Percentiles rank a stretch among this genome's conserved stretches.
Evolutionary conservation across 2,797 vertebrate genomes (phyloP).

Genomic region (Parauchenoglanis ngamensis): DNA sequence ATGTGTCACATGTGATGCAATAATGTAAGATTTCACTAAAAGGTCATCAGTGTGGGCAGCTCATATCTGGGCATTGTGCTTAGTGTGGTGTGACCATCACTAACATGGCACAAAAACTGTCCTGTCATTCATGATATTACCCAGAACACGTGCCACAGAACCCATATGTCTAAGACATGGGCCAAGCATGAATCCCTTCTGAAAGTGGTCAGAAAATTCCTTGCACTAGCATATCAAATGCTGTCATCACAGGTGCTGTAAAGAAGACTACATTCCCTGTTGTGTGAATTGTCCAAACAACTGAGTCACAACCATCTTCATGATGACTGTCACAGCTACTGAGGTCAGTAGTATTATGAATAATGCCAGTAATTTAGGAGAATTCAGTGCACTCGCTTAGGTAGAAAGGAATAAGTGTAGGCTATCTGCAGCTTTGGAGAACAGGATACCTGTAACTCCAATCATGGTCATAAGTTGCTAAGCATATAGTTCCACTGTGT

Average conservation of each 20-base stretch:
- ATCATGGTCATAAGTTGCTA: neutral
- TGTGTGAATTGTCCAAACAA: neutral
- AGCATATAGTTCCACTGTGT: neutral
- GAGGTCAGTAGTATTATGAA: neutral
- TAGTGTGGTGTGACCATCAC: neutral
- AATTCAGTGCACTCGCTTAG: neutral
- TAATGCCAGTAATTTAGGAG: neutral
- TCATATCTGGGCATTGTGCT: neutral
- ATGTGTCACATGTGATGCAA: neutral
- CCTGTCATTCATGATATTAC: neutral
- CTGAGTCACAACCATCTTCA: neutral
- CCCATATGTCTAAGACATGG: neutral
- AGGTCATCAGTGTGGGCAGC: neutral
- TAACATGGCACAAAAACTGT: neutral
- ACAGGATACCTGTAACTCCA: neutral
- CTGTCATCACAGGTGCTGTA: too few relatives aligned
- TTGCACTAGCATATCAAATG: too few relatives aligned
- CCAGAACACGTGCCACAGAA: neutral
- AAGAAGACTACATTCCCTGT: too few relatives aligned
- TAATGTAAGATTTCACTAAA: neutral
- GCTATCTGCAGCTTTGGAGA: neutral
- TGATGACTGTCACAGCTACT: neutral
- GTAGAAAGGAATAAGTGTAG: neutral
- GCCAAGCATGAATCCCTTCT: neutral
- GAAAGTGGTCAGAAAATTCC: neutral